Evolutionary conservation across 1,140 invertebrate genomes (phyloP).

Genomic region (Heliconius eleuchia): DNA sequence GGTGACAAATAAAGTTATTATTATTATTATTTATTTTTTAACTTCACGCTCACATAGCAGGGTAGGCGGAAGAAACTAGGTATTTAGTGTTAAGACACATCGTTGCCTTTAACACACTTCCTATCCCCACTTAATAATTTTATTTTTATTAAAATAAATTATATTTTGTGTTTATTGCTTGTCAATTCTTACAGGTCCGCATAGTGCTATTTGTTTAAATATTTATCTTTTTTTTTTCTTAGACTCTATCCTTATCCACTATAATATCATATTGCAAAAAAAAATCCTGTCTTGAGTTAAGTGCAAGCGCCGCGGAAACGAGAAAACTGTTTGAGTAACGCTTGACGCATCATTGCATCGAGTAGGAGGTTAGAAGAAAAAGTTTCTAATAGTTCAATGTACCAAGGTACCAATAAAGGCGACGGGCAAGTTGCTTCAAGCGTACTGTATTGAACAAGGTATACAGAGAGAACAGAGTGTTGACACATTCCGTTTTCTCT

Average conservation of each 20-base stretch:
- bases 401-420: slow-evolving; percentile 18
- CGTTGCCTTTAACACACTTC: too few relatives aligned
- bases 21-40: too few relatives aligned
- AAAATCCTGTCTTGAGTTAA: slow-evolving; percentile 14
- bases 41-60: too few relatives aligned
- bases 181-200: neutral
- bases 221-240: neutral
- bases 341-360: slow-evolving; percentile 35
- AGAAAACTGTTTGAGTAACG: slow-evolving; percentile 40
- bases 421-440: neutral
- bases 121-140: too few relatives aligned
- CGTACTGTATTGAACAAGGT: too few relatives aligned
- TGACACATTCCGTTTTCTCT: too few relatives aligned
- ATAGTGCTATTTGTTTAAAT: neutral
- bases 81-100: too few relatives aligned
- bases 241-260: neutral
- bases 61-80: too few relatives aligned
- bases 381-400: slow-evolving; percentile 38
- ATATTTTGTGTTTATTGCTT: neutral
- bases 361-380: slow-evolving; percentile 27
- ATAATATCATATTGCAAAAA: neutral
- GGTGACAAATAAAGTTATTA: too few relatives aligned
- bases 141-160: too few relatives aligned
- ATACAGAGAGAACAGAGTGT: too few relatives aligned
- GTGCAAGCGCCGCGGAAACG: slow-evolving; percentile 32